Conservation (phyloP, 2,113 vertebrate genomes). For the Montifringilla adamsi region DNA sequence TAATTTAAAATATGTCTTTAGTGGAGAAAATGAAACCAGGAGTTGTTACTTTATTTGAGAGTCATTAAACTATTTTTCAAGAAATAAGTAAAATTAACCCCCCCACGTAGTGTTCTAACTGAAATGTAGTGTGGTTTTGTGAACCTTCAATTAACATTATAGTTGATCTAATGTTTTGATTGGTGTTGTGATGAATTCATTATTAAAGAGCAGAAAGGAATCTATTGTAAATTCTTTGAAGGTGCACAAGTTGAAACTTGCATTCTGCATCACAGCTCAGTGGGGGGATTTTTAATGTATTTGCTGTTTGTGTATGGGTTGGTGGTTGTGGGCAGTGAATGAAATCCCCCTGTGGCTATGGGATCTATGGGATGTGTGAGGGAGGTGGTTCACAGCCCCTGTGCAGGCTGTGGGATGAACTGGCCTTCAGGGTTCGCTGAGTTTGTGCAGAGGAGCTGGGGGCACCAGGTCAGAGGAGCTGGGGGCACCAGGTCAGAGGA, state of each 20-base stretch:
- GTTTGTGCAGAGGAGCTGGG: neutral
- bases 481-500: rapidly evolving
- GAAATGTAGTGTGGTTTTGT: neutral
- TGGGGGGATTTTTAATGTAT: neutral
- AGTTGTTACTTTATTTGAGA: neutral
- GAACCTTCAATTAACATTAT: neutral
- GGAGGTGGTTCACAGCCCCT: neutral
- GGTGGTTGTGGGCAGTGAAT: neutral
- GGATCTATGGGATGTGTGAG: neutral
- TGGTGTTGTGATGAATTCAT: neutral
- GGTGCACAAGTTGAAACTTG: neutral
- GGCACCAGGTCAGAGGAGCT: rapidly evolving
- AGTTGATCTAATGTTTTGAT: neutral
- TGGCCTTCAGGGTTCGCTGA: rapidly evolving
- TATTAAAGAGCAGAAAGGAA: neutral
- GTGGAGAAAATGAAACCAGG: neutral
- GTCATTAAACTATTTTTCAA: neutral
- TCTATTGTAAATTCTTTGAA: neutral
- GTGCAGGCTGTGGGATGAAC: neutral
- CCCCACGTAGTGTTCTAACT: neutral
- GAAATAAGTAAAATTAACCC: neutral
- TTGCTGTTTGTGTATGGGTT: neutral
- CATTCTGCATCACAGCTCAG: neutral
- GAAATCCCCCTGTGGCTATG: neutral
- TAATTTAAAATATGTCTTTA: neutral